Evolutionary conservation across 2,888 invertebrate genomes (phyloP), one percentile per base, ranked within the genome.

Genomic region (Diadromus collaris): DNA sequence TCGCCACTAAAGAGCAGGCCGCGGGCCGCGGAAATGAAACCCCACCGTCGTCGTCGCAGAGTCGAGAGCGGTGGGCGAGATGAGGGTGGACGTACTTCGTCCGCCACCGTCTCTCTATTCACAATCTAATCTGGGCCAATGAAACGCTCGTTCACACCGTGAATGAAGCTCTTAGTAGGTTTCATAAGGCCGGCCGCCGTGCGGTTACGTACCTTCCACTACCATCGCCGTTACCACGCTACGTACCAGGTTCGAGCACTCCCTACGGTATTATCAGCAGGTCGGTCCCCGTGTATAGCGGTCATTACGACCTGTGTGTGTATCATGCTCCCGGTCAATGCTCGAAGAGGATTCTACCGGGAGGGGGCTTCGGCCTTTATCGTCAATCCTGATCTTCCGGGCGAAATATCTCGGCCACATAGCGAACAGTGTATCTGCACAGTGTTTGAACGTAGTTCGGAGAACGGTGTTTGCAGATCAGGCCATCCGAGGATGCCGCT

Each of bases 71-170:
- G 16, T 56, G 44, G 56, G 24, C 16, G 46, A 46, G 32, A 61
- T 29, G 58, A 58, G 76, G 58, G 60, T 46, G 29, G 63, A 34
- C 61, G 32, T 58, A 68, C 21, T 73, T 70, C 56, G 81, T 80
- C 78, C 82, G 81, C 61, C 75, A 54, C 56, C 81, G 76, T 60
- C 58, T 60, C 70, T 79, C 86, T 85, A 86, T 86, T 86, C 85
- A 86, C 73, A 81, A 78, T 84, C 84, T 83, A 88, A 87, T 87
- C 84, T 85, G 83, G 81, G 80, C 83, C 84, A 86, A 86, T 87
- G 84, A 85, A 84, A 86, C 83, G 83, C 83, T 85, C 85, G 85
- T 83, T 84, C 76, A 78, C 74, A 77, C 61, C 76, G 82, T 86
- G 86, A 86, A 86, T 86, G 70, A 76, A 69, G 56, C 70, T 76